Evolutionary conservation across 1,140 invertebrate species (phyloP), one percentile per base, ranked within the genome.

Genomic region (Plodia interpunctella): DNA sequence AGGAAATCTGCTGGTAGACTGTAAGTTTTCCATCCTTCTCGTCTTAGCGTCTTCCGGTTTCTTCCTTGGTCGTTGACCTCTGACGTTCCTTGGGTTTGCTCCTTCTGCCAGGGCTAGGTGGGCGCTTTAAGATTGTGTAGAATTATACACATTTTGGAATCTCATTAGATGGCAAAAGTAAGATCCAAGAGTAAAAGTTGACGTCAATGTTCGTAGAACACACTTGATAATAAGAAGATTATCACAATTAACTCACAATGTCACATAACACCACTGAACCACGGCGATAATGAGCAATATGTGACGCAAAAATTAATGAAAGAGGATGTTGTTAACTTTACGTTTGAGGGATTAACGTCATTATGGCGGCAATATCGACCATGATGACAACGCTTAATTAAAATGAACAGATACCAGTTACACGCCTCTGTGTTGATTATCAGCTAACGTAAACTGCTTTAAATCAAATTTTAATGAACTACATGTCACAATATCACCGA

Each of bases 301-400:
- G 15, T 44, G 38, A 10, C 5, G 38, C 38, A 44, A 44, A 44
- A 44, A 44, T 44, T 44, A 44, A 44, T 44, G 38, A 44, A 9
- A 35, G 32, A 9, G 32, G 38, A 44, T 44, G n/a, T 44, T 44
- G 38, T 44, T 44, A 44, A 44, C 38, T 51, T 51, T 51, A 20
- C 49, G 49, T 51, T 51, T 51, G 18, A 51, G 49, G 19, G 49
- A 51, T 51, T 51, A 51, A 51, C 49, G 20, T 51, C 20, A 51
- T 51, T 51, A 20, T 20, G 19, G 49, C 19, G 10, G 5, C 49
- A 44, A 54, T 54, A 49, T 57, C 44, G 19, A 19, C 38, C 55
- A 17, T 57, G 30, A 57, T 59, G 9, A 60, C 44, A 30, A 55
- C 18, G 52, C 50, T 53, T 54, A 58, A 62, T 55, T 58, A 49